Evolutionary conservation across 2,113 vertebrate species (phyloP), one percentile per base, ranked within the genome.

Genomic region (Suricata suricatta): DNA sequence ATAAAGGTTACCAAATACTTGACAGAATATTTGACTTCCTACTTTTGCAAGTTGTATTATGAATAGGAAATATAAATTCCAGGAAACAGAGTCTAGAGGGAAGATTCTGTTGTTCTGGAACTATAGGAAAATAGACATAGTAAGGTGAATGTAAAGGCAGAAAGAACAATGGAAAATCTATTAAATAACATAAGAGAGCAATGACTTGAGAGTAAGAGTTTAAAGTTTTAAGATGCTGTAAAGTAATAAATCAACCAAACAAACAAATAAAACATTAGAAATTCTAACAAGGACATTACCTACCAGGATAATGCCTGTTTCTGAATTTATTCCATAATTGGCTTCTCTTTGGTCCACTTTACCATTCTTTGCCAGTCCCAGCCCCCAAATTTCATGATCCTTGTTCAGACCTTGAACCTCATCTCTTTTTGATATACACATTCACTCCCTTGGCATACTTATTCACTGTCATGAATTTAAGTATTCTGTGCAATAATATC

Each of bases 21-120:
- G 80, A 84, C 94, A 98, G 92, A 74, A 90, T 82, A 95, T 94
- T 96, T 96, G 84, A 96, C 92, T 96, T 66, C 94, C 88, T 81
- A 92, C 81, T 94, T 81, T 95, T 92, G 60, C 76, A 96, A 96
- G 80, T 92, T 66, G 57, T 96, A 84, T 89, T 87, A 81, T 85
- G 86, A 96, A 93, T 63, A 86, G 16, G n/a, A n/a, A n/a, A n/a
- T n/a, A n/a, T n/a, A n/a, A n/a, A n/a, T n/a, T n/a, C n/a, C n/a
- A n/a, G n/a, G n/a, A n/a, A n/a, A n/a, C n/a, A n/a, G n/a, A n/a
- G n/a, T n/a, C n/a, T n/a, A n/a, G n/a, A n/a, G n/a, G n/a, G n/a
- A n/a, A n/a, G n/a, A n/a, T n/a, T n/a, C 50, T n/a, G 13, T 27
- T 74, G 1, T 74, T 21, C 10, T 76, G 35, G 79, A 50, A 66